Conservation (phyloP, 2,888 invertebrate genomes). For the Idaea straminata region DNA sequence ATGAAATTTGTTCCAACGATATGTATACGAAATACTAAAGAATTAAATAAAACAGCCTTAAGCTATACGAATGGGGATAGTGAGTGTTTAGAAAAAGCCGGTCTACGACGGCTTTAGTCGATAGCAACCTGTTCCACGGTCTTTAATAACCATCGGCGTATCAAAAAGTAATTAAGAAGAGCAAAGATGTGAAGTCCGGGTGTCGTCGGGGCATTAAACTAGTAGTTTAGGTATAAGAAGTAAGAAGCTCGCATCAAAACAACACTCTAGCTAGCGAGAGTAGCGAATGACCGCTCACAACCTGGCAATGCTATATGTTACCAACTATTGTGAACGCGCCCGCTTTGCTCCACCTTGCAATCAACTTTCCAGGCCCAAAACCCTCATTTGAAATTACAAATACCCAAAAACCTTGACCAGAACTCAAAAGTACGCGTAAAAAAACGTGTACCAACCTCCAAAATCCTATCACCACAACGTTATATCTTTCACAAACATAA, state of each 20-base stretch:
- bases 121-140: conserved; percentile 22
- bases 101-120: conserved; percentile 18
- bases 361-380: not conserved
- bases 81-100: conserved; percentile 25
- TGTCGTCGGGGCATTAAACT: conserved; percentile 19
- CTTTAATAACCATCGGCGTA: conserved; percentile 29
- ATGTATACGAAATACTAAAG: conserved; percentile 12
- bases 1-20: conserved; percentile 1
- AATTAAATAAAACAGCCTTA: conserved; percentile 21
- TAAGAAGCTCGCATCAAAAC: not conserved
- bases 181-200: conserved; percentile 22
- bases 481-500: conserved; percentile 56
- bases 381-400: not conserved
- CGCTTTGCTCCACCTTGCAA: not conserved
- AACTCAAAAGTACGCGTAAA: conserved; percentile 18
- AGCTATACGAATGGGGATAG: conserved; percentile 21
- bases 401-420: conserved; percentile 9
- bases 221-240: conserved; percentile 7
- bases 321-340: not conserved
- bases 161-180: conserved; percentile 33
- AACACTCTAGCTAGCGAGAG: not conserved
- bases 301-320: not conserved
- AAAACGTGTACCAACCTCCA: conserved; percentile 61
- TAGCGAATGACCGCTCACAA: not conserved
- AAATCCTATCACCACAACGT: conserved; percentile 63